Percentiles rank a stretch among this genome's conserved stretches.
These are phyloP conservation scores for Caradrina kadenii DNA, from an alignment of 2,888 invertebrate genomes.

Conservation along the genomic window DNA sequence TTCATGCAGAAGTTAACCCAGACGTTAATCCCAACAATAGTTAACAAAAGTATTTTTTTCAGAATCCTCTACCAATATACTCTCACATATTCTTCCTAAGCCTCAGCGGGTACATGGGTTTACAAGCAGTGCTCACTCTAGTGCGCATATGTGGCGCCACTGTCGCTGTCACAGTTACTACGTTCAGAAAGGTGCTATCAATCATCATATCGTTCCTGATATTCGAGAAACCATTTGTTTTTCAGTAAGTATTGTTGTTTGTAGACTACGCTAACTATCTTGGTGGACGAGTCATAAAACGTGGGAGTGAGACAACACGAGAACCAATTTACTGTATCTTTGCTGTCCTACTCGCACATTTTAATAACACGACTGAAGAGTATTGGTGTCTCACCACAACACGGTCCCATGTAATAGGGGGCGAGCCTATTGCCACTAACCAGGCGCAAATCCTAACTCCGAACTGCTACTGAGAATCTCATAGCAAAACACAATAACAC, in stretches of 20 bases:
- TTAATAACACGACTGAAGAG: background rate
- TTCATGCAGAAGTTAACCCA: too few species aligned
- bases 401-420: too few species aligned
- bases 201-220: constrained; percentile 97
- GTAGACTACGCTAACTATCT: background rate
- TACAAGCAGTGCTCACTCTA: constrained; percentile 97
- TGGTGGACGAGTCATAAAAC: background rate
- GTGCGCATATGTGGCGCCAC: constrained; percentile 97
- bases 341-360: background rate
- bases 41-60: constrained; percentile 69
- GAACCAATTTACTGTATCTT: too few species aligned
- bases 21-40: too few species aligned
- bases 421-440: too few species aligned
- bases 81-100: constrained; percentile 96
- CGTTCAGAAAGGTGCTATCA: constrained; percentile 97
- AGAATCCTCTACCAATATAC: constrained; percentile 94
- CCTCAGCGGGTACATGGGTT: constrained; percentile 97
- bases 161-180: constrained; percentile 97
- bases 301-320: background rate
- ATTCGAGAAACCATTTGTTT: constrained; percentile 98
- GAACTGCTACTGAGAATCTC: too few species aligned
- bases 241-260: constrained; percentile 92
- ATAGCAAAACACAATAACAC: too few species aligned
- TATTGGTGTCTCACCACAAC: too few species aligned
- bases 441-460: too few species aligned